Base-by-base conservation (phyloP, 2,113 vertebrate species). In the Perca schrenkii region DNA sequence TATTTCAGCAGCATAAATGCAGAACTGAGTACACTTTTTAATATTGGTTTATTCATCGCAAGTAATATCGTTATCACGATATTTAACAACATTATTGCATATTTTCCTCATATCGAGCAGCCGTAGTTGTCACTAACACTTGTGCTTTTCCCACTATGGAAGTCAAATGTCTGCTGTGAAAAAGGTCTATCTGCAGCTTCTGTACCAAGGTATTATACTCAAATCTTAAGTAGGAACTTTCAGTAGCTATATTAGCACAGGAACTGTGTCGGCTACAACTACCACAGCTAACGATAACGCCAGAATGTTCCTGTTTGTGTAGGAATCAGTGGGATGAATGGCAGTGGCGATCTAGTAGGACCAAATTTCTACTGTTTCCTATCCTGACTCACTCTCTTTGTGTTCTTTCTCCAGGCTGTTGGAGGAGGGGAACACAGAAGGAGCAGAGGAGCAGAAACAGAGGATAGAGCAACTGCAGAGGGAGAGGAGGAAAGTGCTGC, bases 401-500 rank as follows among this genome's bases (percentile, higher is more conserved):
- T 66, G 8, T 34, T 8, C 15, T 16, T 15, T 25, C 54, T 71
- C 43, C 91, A 99, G 98, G 94, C 94, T 97, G 83, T 93, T 99
- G 65, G 98, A 99, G 88, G 98, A 99, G 94, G 98, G 98, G 53
- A 96, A 98, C 85, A 69, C 95, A 69, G 95, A 97, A 49, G 97
- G 92, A 78, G 98, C 98, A 21, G 97, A 99, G 92, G 90, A 94
- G 61, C 97, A 99, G 83, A 99, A 99, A 85, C 97, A 98, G 91
- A 96, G 97, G 87, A 96, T 99, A 0, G 98, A 99, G 79, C 96
- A 97, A 85, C 96, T 98, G 0, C 98, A 99, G 95, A 95, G 98
- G 79, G 97, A 98, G 68, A 94, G 97, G 86, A 95, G 96, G 73
- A 96, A 95, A 84, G 94, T 97, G 78, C 90, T 98, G 52, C 96